Base-by-base conservation (phyloP, 2,888 invertebrate genomes). In the Lochmaea capreae region DNA sequence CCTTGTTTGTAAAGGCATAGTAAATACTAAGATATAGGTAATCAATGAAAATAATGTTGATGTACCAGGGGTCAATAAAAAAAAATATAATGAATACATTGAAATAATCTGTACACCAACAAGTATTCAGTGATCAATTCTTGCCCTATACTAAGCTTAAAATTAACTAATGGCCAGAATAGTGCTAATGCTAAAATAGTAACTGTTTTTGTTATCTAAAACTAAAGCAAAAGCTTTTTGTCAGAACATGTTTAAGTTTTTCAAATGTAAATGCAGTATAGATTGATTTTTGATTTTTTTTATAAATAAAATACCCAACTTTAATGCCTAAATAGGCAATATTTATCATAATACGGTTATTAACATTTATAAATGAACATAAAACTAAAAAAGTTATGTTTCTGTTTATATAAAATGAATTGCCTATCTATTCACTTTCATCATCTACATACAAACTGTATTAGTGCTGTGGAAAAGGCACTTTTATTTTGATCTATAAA, bases 191-290 rank as follows among this genome's bases (percentile, higher is more conserved):
- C 42, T 67, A 65, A 46, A 67, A 43, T 39, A 61, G 4, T 69
- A 33, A 58, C 16, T 46, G 39, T 67, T 67, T 70, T 70, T 63
- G 42, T 54, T 63, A 70, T 54, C 70, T 70, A 70, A 52, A 70
- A 63, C 70, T 70, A 70, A 70, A 61, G 70, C 70, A 63, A 70
- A 70, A 62, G 62, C 62, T 54, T 54, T 63, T 61, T 70, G 14
- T 62, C 26, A 52, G 49, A 52, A 63, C 54, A 54, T 62, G 22
- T 42, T 46, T 46, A 46, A 46, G 22, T 69, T n/a, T 14, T 69
- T 62, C n/a, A 43, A 33, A 70, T 22, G 42, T 63, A 33, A 22
- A n/a, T 63, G 22, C 63, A 63, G 62, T 39, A 63, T 63, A 54
- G 54, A 54, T 54, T 54, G 62, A 63, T 63, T 63, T 43, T 63